Evolutionary conservation across 2,888 invertebrate species (phyloP).

Genomic region (Oxyscelio sp.): DNA sequence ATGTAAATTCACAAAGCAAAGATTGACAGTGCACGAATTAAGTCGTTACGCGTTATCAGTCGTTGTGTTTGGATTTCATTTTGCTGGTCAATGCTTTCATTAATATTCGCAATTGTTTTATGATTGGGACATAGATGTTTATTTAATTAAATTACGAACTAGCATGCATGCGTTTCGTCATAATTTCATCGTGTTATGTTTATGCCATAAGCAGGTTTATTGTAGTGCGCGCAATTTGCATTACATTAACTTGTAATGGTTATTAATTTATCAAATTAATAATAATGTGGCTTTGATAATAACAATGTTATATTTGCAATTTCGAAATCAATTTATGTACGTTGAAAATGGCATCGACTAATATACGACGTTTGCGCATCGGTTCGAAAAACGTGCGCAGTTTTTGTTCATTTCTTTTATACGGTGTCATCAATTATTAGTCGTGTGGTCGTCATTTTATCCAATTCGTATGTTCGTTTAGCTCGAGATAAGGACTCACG

Average conservation of each 20-base stretch:
- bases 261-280: slow-evolving; percentile 49
- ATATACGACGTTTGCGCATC: slow-evolving; percentile 29
- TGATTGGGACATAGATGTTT: slow-evolving; percentile 18
- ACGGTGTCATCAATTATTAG: slow-evolving; percentile 39
- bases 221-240: neutral
- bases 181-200: slow-evolving; percentile 21
- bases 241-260: slow-evolving; percentile 21
- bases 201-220: neutral
- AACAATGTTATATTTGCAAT: slow-evolving; percentile 18
- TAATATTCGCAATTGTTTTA: slow-evolving; percentile 38
- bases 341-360: slow-evolving; percentile 5
- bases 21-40: slow-evolving; percentile 6
- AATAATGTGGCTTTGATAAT: slow-evolving; percentile 17
- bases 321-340: slow-evolving; percentile 32
- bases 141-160: slow-evolving; percentile 32
- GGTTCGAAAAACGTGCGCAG: slow-evolving; percentile 4
- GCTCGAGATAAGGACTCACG: slow-evolving; percentile 24
- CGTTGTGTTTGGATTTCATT: slow-evolving; percentile 12
- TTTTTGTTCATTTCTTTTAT: neutral
- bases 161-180: slow-evolving; percentile 9
- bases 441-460: slow-evolving; percentile 12
- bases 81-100: slow-evolving; percentile 1
- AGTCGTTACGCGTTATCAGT: slow-evolving; percentile 49
- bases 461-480: slow-evolving; percentile 9
- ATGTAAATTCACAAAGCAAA: slow-evolving; percentile 32